These are phyloP conservation scores for Synodontis membranacea DNA, from an alignment of 2,113 vertebrate genomes.

Conservation along the genomic window DNA sequence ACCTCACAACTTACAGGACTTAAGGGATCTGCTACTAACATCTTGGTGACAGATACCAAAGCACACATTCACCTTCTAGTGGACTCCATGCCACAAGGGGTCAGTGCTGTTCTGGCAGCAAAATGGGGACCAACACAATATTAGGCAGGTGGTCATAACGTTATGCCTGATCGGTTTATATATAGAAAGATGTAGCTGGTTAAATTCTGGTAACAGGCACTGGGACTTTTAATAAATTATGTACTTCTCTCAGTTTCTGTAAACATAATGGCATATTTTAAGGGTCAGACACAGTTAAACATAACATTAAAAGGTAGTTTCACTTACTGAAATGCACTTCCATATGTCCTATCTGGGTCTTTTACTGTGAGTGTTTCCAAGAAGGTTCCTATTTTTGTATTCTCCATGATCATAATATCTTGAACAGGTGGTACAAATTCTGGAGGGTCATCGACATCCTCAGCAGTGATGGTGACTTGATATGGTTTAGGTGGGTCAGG, in stretches of 20 bases:
- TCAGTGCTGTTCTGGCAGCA: no score
- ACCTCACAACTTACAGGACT: no score
- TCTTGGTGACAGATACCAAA: no score
- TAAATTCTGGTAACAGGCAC: no score
- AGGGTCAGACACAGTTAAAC: not conserved
- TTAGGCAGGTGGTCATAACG: no score
- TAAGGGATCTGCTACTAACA: no score
- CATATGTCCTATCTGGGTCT: slow-evolving; percentile 53
- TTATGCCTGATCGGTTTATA: no score
- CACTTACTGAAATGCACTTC: slow-evolving; percentile 56
- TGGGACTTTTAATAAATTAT: no score
- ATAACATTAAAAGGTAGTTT: not conserved
- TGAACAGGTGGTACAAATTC: slow-evolving; percentile 43
- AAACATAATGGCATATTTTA: not conserved
- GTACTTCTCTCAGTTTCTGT: not conserved
- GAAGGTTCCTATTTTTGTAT: slow-evolving; percentile 26
- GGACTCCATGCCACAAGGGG: no score
- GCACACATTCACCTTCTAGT: no score
- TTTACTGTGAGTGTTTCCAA: slow-evolving; percentile 55
- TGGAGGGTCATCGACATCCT: slow-evolving; percentile 67
- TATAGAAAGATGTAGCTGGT: no score
- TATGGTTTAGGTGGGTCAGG: not conserved
- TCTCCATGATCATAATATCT: slow-evolving; percentile 30
- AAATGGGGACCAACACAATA: no score
- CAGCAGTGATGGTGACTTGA: slow-evolving; percentile 56